Percentiles rank a stretch among this genome's conserved stretches.
phyloP scores from a whole-genome alignment of 2,888 invertebrate genomes.

The Scrobipalpa atriplicella region DNA sequence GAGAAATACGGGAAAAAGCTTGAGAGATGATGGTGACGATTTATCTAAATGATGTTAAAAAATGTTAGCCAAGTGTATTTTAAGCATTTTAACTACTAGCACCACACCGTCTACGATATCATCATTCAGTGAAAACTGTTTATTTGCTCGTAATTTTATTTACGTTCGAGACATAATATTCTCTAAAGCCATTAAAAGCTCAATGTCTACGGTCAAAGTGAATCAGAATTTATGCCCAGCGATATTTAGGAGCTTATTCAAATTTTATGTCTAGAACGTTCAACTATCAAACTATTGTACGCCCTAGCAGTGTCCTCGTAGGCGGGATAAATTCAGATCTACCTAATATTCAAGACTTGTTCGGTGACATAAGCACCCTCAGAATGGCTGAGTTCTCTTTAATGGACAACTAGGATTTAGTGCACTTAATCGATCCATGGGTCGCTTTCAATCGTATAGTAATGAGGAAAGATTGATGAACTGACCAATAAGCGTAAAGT shows the following conservation, averaged over 20 bases:
- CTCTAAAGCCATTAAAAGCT: neutral
- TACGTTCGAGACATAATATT: neutral
- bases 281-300: constrained; percentile 4
- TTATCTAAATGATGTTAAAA: too few relatives aligned
- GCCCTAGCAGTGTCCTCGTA: neutral
- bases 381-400: constrained; percentile 29
- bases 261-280: neutral
- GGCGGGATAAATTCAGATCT: neutral
- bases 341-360: constrained; percentile 5
- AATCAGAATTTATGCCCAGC: constrained; percentile 1
- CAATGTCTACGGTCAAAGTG: neutral
- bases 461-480: constrained; percentile 35
- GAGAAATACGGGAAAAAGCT: too few relatives aligned
- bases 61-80: too few relatives aligned
- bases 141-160: constrained; percentile 10
- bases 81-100: neutral
- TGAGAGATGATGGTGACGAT: too few relatives aligned
- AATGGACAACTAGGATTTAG: constrained; percentile 47
- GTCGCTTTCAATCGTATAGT: constrained; percentile 33
- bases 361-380: constrained; percentile 19
- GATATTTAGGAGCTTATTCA: constrained; percentile 7
- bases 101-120: neutral
- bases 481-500: constrained; percentile 30
- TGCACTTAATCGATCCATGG: constrained; percentile 45
- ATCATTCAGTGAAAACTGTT: neutral